Evolutionary conservation across 2,113 vertebrate species (phyloP).

Genomic region (Dermatemys mawii): DNA sequence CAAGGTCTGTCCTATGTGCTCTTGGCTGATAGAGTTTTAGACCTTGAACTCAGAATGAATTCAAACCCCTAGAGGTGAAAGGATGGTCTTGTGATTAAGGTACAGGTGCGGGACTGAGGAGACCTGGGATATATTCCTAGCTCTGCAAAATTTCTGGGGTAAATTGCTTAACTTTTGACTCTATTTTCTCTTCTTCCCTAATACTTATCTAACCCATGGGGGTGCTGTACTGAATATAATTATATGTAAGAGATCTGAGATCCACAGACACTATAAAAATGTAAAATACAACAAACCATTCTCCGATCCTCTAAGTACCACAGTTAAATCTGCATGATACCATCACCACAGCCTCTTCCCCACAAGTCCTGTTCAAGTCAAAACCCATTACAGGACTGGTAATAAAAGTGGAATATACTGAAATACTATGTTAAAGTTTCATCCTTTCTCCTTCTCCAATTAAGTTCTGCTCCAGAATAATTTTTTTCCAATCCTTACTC

Average conservation of each 20-base stretch:
- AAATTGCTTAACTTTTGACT: background rate
- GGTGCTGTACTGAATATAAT: background rate
- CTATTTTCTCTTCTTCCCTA: background rate
- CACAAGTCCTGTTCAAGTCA: background rate
- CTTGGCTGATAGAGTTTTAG: background rate
- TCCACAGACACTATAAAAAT: background rate
- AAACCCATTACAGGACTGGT: background rate
- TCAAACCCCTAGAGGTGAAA: background rate
- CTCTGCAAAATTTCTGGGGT: background rate
- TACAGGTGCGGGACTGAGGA: background rate
- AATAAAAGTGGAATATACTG: background rate
- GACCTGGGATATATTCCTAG: background rate
- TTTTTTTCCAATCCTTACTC: background rate
- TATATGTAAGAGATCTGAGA: background rate
- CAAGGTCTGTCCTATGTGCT: background rate
- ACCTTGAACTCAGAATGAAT: background rate
- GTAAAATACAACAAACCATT: background rate
- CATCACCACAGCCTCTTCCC: background rate
- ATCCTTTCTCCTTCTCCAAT: background rate
- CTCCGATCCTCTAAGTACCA: background rate
- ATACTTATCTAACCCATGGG: background rate
- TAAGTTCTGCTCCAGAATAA: background rate
- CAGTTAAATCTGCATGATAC: background rate
- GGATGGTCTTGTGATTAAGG: background rate
- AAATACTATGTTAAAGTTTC: background rate